Conservation (phyloP, 2,888 invertebrate genomes). For the Dicyrtoma fusca region DNA sequence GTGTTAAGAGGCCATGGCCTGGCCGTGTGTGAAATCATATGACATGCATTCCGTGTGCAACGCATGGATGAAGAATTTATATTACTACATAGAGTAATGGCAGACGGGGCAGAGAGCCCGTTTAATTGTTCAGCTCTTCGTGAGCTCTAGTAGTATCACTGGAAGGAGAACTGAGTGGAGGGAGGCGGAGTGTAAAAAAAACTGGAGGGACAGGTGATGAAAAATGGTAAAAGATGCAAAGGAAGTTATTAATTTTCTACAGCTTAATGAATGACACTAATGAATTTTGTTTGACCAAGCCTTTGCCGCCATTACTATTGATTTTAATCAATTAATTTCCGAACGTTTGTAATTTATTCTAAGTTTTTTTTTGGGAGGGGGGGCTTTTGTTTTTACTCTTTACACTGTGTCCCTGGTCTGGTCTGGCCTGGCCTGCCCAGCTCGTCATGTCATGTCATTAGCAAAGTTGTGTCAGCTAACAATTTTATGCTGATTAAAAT, state of each 20-base stretch:
- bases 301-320: slow-evolving; percentile 28
- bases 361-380: too few relatives aligned
- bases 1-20: too few relatives aligned
- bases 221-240: slow-evolving; percentile 21
- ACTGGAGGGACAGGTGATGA: slow-evolving; percentile 26
- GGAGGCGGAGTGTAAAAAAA: not conserved
- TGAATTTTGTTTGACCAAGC: slow-evolving; percentile 15
- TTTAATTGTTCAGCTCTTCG: too few relatives aligned
- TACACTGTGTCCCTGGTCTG: not conserved
- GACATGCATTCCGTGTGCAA: too few relatives aligned
- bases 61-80: too few relatives aligned
- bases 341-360: slow-evolving; percentile 1
- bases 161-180: not conserved
- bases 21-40: too few relatives aligned
- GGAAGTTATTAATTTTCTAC: slow-evolving; percentile 34
- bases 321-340: slow-evolving; percentile 31
- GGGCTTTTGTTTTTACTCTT: not conserved
- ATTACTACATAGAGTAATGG: too few relatives aligned
- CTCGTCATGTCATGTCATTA: too few relatives aligned
- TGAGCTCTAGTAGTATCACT: not conserved
- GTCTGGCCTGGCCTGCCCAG: not conserved
- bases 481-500: too few relatives aligned
- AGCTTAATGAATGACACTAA: slow-evolving; percentile 33
- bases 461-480: too few relatives aligned
- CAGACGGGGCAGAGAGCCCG: too few relatives aligned